Evolutionary conservation across 23 tunicate species (phyloP).

Genomic region (Trididemnum clinides): DNA sequence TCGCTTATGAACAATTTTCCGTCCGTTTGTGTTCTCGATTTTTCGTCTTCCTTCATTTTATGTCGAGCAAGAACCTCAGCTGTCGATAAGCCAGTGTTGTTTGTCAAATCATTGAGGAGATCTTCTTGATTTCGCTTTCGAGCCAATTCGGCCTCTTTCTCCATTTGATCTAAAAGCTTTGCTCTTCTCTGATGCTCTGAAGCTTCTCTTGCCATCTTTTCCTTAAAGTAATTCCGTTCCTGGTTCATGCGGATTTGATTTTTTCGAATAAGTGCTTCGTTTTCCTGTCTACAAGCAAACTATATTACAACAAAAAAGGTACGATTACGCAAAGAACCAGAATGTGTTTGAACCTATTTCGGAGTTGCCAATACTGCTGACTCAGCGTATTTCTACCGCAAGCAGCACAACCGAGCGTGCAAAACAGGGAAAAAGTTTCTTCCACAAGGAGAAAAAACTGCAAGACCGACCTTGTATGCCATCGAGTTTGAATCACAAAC

Average conservation of each 20-base stretch:
- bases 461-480: no score
- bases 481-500: no score
- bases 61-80: slow-evolving; percentile 68
- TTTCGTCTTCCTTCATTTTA: slow-evolving; percentile 7
- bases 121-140: slow-evolving; percentile 47
- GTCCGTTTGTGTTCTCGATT: neutral
- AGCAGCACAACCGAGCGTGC: no score
- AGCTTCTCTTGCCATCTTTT: slow-evolving; percentile 48
- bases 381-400: no score
- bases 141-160: slow-evolving; percentile 50
- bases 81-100: slow-evolving; percentile 41
- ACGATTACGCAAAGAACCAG: no score
- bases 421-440: no score
- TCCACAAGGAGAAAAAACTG: no score
- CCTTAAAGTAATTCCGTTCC: slow-evolving; percentile 57
- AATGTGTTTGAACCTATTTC: no score
- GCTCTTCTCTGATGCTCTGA: slow-evolving; percentile 45
- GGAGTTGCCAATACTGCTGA: no score
- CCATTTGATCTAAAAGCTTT: slow-evolving; percentile 41
- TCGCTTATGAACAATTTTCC: neutral
- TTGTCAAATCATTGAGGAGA: slow-evolving; percentile 58
- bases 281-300: slow-evolving; percentile 50
- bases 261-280: slow-evolving; percentile 62
- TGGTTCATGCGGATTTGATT: slow-evolving; percentile 69
- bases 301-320: neutral